These are phyloP conservation scores for Lasaia peninsularis DNA, from an alignment of 1,140 invertebrate species.

Conservation along the genomic window DNA sequence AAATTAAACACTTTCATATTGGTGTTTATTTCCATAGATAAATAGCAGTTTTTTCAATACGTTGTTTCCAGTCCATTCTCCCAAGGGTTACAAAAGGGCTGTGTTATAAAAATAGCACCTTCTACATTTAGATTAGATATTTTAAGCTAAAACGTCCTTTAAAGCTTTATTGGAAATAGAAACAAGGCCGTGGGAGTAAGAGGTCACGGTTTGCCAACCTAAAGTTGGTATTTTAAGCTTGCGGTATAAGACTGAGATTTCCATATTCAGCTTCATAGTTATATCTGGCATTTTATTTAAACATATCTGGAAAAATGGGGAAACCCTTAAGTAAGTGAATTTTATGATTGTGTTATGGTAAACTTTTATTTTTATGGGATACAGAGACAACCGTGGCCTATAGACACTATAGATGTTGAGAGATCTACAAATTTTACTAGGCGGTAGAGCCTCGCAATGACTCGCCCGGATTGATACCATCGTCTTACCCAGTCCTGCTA, in stretches of 20 bases:
- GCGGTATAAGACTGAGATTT: neutral
- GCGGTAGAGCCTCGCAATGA: too few relatives aligned
- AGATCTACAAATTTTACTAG: too few relatives aligned
- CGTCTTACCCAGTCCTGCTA: too few relatives aligned
- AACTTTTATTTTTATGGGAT: too few relatives aligned
- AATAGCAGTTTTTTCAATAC: neutral
- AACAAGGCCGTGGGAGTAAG: conserved; percentile 40
- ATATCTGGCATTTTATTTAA: neutral
- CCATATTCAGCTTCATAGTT: neutral
- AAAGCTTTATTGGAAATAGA: conserved; percentile 44
- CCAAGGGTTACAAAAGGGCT: conserved; percentile 25
- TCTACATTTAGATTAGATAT: conserved; percentile 56
- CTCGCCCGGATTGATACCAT: too few relatives aligned
- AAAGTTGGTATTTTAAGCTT: neutral
- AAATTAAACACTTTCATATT: too few relatives aligned
- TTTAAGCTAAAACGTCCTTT: conserved; percentile 45
- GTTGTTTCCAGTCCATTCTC: conserved; percentile 20
- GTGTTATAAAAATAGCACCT: conserved; percentile 35
- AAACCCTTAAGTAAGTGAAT: too few relatives aligned
- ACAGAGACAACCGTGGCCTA: too few relatives aligned
- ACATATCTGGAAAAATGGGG: too few relatives aligned
- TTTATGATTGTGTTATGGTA: too few relatives aligned
- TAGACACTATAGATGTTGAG: too few relatives aligned
- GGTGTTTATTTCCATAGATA: too few relatives aligned
- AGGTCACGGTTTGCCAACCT: conserved; percentile 23